These are phyloP conservation scores for Cladopsammia gracilis DNA, from an alignment of 64 coral and sea anemone species.

Conservation along the genomic window DNA sequence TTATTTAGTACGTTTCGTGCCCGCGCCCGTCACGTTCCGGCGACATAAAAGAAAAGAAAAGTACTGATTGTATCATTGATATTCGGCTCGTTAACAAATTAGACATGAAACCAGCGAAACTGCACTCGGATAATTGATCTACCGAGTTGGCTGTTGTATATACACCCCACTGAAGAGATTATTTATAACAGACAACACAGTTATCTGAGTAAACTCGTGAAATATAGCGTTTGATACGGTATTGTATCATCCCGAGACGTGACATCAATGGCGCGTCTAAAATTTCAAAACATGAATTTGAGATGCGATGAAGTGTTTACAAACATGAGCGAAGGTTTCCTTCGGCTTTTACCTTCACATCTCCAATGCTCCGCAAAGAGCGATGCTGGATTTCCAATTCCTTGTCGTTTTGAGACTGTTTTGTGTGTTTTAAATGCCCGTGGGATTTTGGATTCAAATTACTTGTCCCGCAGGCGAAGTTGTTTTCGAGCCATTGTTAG, in stretches of 20 bases:
- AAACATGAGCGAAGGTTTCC: background rate
- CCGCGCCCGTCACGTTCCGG: background rate
- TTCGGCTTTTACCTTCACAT: background rate
- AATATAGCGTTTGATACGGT: no score
- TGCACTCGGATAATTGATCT: no score
- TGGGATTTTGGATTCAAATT: constrained; percentile 8
- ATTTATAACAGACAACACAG: no score
- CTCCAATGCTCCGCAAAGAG: background rate
- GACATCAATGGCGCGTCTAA: background rate
- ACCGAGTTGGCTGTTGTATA: no score
- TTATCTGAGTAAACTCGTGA: no score
- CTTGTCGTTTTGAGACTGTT: background rate
- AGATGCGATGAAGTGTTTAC: background rate
- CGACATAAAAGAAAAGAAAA: background rate
- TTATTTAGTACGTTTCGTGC: no score
- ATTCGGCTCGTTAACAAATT: no score
- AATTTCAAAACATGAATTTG: constrained; percentile 37
- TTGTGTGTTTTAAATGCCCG: background rate
- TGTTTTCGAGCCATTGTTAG: background rate
- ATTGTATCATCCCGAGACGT: background rate
- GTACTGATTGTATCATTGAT: no score
- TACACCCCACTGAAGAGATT: no score
- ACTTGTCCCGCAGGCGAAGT: background rate
- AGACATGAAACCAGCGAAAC: no score
- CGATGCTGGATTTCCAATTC: background rate